Percentiles rank a stretch among this genome's conserved stretches.
phyloP scores from a whole-genome alignment of 2,113 vertebrate species.

The Acrocephalus kingi region DNA sequence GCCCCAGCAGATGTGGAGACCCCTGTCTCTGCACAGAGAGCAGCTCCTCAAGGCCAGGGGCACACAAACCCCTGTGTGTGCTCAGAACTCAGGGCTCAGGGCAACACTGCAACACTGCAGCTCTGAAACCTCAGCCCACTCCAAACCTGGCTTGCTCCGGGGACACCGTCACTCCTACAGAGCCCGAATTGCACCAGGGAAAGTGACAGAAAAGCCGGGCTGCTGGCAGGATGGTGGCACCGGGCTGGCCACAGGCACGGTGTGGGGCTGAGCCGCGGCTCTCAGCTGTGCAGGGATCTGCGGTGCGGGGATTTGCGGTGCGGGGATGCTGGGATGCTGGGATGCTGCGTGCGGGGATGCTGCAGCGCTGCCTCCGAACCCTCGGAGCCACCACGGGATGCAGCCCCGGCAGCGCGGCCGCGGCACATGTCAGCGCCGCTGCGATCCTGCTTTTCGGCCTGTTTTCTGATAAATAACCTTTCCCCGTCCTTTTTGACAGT shows the following conservation, averaged over 20 bases:
- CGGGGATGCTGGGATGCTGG: not conserved
- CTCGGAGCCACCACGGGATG: not conserved
- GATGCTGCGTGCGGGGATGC: rapidly evolving
- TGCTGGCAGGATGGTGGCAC: not conserved
- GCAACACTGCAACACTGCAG: not conserved
- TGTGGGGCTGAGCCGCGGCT: not conserved
- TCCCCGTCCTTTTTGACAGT: conserved; percentile 51
- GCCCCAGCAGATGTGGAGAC: not conserved
- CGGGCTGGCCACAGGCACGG: not conserved
- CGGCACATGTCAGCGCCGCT: not conserved
- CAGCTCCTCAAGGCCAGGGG: not conserved
- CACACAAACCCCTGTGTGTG: not conserved
- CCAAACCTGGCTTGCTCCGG: not conserved
- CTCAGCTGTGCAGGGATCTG: no score
- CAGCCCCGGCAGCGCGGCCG: not conserved
- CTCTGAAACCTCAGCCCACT: not conserved
- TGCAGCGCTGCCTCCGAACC: not conserved
- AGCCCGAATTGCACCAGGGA: not conserved
- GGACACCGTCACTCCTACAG: not conserved
- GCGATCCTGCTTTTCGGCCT: not conserved
- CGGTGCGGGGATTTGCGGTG: not conserved
- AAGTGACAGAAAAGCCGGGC: rapidly evolving
- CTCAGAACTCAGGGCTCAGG: not conserved
- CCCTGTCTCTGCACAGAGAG: not conserved
- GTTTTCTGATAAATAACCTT: conserved; percentile 48